phyloP scores from a whole-genome alignment of 2,113 vertebrate species.

The Tricholaema leucomelas region DNA sequence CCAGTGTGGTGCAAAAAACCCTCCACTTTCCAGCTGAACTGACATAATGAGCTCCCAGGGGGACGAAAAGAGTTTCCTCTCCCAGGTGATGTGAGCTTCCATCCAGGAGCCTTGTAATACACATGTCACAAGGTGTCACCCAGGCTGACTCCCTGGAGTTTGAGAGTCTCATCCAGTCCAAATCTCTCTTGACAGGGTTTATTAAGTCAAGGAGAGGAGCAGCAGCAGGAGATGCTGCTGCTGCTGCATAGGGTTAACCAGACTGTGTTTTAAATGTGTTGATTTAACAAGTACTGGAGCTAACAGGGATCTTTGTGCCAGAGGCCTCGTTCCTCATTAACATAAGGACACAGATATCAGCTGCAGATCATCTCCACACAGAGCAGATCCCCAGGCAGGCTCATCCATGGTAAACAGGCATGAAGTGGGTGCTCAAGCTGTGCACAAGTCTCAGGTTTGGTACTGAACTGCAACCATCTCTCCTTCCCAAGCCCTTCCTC shows the following conservation, averaged over 20 bases:
- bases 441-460: not conserved
- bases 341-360: not conserved
- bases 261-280: not conserved
- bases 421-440: not conserved
- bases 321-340: not conserved
- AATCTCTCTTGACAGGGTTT: not conserved
- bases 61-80: not conserved
- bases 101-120: not conserved
- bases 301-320: not conserved
- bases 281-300: not conserved
- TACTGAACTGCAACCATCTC: not conserved
- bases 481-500: not conserved
- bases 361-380: fast-evolving
- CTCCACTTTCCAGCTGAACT: not conserved
- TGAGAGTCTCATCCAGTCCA: fast-evolving
- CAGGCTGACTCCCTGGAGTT: not conserved
- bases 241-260: not conserved
- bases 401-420: fast-evolving
- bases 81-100: not conserved
- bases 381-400: not conserved
- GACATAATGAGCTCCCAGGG: conserved; percentile 31
- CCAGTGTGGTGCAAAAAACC: not conserved
- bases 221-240: not conserved
- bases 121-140: not conserved
- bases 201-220: not conserved